Evolutionary conservation across 2,113 vertebrate genomes (phyloP).

Genomic region (Tachuris rubrigastra): DNA sequence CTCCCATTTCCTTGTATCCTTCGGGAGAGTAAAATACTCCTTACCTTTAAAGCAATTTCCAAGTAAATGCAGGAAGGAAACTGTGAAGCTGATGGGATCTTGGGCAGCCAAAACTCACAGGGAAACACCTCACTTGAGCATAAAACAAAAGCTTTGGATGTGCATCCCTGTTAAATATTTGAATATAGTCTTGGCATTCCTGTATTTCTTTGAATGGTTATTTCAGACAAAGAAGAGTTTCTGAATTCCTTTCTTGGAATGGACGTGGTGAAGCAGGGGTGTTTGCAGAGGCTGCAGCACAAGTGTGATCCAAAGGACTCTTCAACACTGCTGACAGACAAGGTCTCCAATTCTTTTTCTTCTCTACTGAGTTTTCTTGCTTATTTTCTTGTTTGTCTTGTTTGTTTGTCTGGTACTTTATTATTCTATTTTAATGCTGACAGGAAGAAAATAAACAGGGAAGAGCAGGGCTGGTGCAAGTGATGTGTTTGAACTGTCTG

Average conservation of each 20-base stretch:
- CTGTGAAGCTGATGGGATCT: background rate
- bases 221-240: background rate
- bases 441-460: conserved; percentile 56
- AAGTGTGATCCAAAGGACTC: background rate
- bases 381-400: background rate
- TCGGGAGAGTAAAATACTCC: background rate
- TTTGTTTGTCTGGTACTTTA: background rate
- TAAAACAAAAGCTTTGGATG: background rate
- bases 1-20: background rate
- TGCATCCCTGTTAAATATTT: background rate
- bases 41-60: background rate
- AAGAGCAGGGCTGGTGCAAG: conserved; percentile 23
- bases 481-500: conserved; percentile 20
- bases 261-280: fast-evolving
- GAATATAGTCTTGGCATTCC: background rate
- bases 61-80: background rate
- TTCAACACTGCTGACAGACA: background rate
- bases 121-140: background rate
- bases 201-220: background rate
- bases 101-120: background rate
- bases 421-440: conserved; percentile 47
- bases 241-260: background rate
- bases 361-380: background rate
- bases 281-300: background rate
- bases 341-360: background rate